Evolutionary conservation across 2,797 vertebrate genomes (phyloP).

Genomic region (Myotis vivesi): DNA sequence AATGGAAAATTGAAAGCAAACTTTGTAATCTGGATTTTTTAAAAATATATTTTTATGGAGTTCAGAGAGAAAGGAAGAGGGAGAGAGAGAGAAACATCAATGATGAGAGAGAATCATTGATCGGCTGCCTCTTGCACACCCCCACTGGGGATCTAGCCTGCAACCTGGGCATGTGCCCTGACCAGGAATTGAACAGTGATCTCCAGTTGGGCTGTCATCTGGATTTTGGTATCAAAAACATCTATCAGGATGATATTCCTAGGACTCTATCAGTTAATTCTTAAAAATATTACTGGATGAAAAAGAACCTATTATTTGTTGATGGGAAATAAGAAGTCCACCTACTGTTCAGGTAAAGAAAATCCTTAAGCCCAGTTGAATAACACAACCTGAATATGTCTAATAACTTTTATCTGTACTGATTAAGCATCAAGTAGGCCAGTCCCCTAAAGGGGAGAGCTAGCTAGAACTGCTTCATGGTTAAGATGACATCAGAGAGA

Average conservation of each 20-base stretch:
- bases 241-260: neutral
- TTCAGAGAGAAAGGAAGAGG: no score
- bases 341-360: slow-evolving; percentile 16
- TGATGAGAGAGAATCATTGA: no score
- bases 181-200: no score
- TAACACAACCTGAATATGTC: neutral
- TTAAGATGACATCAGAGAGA: neutral
- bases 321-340: neutral
- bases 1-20: slow-evolving; percentile 25
- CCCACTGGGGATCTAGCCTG: no score
- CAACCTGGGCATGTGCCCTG: no score
- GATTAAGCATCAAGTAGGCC: neutral
- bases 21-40: neutral
- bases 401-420: neutral
- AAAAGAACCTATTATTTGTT: neutral
- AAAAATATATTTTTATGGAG: no score
- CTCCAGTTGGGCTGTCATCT: neutral
- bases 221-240: neutral
- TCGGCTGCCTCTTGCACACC: no score
- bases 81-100: no score
- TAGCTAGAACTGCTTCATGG: neutral
- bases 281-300: neutral
- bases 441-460: neutral
- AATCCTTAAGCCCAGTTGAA: neutral
- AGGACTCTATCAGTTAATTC: neutral